These are phyloP conservation scores for Catocala sponsa DNA, from an alignment of 2,888 invertebrate species.

Conservation along the genomic window DNA sequence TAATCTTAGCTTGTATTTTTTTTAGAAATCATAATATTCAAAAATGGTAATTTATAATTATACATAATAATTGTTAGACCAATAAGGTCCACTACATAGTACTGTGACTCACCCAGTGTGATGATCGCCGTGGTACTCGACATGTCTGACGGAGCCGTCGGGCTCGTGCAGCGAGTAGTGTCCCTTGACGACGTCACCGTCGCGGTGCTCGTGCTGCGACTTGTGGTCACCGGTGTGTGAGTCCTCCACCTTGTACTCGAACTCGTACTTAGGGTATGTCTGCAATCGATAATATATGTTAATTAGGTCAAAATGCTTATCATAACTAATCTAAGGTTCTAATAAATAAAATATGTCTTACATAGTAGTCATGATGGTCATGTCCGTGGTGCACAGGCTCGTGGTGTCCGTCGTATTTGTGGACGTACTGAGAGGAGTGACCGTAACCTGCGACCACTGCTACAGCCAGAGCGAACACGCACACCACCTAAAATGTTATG, in stretches of 20 bases:
- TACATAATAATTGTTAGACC: too few relatives aligned
- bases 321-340: too few relatives aligned
- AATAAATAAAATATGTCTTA: too few relatives aligned
- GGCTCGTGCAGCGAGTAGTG: conserved; percentile 74
- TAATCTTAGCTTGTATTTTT: too few relatives aligned
- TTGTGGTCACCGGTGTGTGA: conserved; percentile 85
- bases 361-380: conserved; percentile 55
- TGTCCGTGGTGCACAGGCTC: conserved; percentile 60
- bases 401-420: conserved; percentile 67
- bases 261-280: conserved; percentile 61
- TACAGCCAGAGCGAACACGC: conserved; percentile 29
- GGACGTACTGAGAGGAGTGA: conserved; percentile 49
- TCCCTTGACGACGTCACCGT: conserved; percentile 77
- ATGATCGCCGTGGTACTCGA: conserved; percentile 81
- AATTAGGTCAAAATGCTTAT: too few relatives aligned
- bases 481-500: conserved; percentile 32
- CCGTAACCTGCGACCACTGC: conserved; percentile 39
- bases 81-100: background rate
- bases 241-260: conserved; percentile 67
- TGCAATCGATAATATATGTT: conserved; percentile 22
- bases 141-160: conserved; percentile 81
- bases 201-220: conserved; percentile 78
- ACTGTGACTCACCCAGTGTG: conserved; percentile 66
- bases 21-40: too few relatives aligned
- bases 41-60: background rate